Percentiles rank a stretch among this genome's conserved stretches.
Evolutionary conservation across 1,140 invertebrate genomes (phyloP).

Genomic region (Rhizoglyphus robini): DNA sequence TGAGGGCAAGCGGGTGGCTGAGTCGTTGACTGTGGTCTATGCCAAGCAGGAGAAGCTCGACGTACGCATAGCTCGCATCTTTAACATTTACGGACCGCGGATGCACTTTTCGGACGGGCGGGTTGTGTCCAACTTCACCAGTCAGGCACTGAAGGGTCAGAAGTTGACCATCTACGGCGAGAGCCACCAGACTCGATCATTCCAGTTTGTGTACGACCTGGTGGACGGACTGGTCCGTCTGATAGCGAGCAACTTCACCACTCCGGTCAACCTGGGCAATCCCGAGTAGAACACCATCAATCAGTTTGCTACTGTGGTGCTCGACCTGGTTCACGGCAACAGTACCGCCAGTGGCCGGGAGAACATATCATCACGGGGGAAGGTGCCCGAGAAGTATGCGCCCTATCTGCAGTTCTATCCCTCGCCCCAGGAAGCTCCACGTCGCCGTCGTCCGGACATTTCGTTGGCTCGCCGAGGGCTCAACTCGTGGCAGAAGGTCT

Average conservation of each 20-base stretch:
- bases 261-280: conserved; percentile 93
- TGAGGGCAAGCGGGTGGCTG: conserved; percentile 93
- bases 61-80: conserved; percentile 90
- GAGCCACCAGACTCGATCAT: conserved; percentile 90
- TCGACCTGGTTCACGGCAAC: conserved; percentile 43
- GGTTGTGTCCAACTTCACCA: conserved; percentile 96
- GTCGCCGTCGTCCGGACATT: conserved; percentile 83
- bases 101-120: conserved; percentile 99
- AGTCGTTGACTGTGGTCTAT: conserved; percentile 92
- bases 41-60: conserved; percentile 87
- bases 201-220: conserved; percentile 94
- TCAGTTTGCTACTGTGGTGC: conserved; percentile 88
- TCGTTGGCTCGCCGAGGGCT: conserved; percentile 65
- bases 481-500: conserved; percentile 80
- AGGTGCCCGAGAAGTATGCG: too few species aligned
- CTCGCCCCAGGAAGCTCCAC: conserved; percentile 88
- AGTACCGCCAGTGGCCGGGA: neutral
- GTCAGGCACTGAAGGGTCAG: conserved; percentile 86
- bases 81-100: conserved; percentile 97
- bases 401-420: too few species aligned
- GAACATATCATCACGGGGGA: neutral
- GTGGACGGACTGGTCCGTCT: conserved; percentile 83
- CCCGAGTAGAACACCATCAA: conserved; percentile 92
- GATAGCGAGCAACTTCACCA: conserved; percentile 86
- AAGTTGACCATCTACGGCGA: conserved; percentile 92